A percentile compares a stretch with the other conserved stretches of the same genome.
phyloP scores from a whole-genome alignment of 2,797 vertebrate genomes.

The Rachycentron canadum region DNA sequence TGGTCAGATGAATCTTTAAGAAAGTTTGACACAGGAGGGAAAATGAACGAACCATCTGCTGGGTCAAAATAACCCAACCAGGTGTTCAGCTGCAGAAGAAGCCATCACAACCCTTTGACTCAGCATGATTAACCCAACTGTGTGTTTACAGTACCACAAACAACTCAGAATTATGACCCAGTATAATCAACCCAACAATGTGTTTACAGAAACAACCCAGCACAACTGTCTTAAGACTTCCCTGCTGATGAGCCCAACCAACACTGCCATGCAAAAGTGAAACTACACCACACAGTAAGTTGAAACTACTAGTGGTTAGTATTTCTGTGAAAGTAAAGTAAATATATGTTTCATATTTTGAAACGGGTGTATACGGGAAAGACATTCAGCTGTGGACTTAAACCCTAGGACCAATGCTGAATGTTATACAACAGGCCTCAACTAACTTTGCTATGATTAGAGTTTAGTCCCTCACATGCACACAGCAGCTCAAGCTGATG shows the following conservation, averaged over 20 bases:
- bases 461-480: neutral
- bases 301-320: slow-evolving; percentile 26
- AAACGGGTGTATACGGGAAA: slow-evolving; percentile 7
- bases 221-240: neutral
- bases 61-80: too few relatives aligned
- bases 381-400: neutral
- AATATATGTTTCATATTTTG: slow-evolving; percentile 39
- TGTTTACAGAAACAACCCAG: neutral
- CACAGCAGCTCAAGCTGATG: too few relatives aligned
- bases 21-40: too few relatives aligned
- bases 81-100: too few relatives aligned
- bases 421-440: neutral
- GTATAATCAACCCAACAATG: too few relatives aligned
- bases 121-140: too few relatives aligned
- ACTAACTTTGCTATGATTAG: neutral
- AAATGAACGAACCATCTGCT: too few relatives aligned
- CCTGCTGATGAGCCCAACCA: neutral
- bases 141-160: neutral
- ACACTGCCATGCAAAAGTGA: slow-evolving; percentile 21
- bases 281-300: slow-evolving; percentile 49
- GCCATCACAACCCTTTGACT: too few relatives aligned
- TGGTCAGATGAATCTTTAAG: too few relatives aligned
- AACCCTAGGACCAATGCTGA: neutral
- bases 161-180: too few relatives aligned
- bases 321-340: slow-evolving; percentile 16